Percentiles rank a stretch among this genome's conserved stretches.
phyloP scores from a whole-genome alignment of 2,113 vertebrate species.

The Microtus oregoni region DNA sequence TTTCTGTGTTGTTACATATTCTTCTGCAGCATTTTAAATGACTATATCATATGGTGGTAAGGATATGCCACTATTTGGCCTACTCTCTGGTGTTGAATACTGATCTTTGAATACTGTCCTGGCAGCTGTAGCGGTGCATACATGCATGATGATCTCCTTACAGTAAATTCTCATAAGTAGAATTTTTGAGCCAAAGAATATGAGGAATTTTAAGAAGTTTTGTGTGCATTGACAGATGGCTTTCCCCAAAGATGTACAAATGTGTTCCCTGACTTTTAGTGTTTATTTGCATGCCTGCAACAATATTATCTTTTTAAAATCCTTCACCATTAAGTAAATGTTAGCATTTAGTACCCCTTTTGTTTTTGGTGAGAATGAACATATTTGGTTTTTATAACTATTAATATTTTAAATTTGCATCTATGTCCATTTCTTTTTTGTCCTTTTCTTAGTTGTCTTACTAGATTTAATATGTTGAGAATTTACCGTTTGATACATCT shows the following conservation, averaged over 20 bases:
- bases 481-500: slow-evolving; percentile 15
- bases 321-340: slow-evolving; percentile 45
- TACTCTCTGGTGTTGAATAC: not conserved
- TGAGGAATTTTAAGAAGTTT: slow-evolving; percentile 47
- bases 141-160: not conserved
- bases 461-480: slow-evolving; percentile 32
- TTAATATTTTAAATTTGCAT: slow-evolving; percentile 39
- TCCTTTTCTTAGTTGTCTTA: slow-evolving; percentile 35
- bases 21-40: slow-evolving; percentile 35
- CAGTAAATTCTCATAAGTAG: slow-evolving; percentile 15
- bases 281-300: not conserved
- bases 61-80: not conserved
- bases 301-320: not conserved
- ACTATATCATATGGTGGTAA: not conserved
- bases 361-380: slow-evolving; percentile 30
- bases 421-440: slow-evolving; percentile 26
- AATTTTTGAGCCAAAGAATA: slow-evolving; percentile 38
- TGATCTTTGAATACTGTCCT: slow-evolving; percentile 1
- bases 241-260: slow-evolving; percentile 18
- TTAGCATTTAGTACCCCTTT: not conserved
- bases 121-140: not conserved
- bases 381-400: slow-evolving; percentile 13
- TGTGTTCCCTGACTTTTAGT: slow-evolving; percentile 32
- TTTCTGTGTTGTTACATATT: not conserved
- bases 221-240: not conserved